These are phyloP conservation scores for Pseudochirops cupreus DNA, from an alignment of 2,797 vertebrate genomes.

Conservation along the genomic window DNA sequence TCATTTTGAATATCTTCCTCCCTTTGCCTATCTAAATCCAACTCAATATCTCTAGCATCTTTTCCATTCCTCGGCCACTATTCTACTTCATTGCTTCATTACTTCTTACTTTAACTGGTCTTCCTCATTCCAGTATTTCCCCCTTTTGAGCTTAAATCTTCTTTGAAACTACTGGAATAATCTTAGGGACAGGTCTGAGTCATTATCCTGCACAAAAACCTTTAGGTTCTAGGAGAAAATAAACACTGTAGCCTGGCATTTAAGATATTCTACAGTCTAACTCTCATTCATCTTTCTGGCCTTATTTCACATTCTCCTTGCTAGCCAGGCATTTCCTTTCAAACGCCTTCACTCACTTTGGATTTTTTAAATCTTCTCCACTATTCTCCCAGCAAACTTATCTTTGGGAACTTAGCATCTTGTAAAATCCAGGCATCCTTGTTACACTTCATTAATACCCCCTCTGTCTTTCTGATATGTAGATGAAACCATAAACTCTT, in stretches of 20 bases:
- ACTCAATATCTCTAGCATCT: not conserved
- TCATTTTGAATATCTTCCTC: not conserved
- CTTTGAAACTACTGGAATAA: not conserved
- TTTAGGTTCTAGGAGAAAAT: not conserved
- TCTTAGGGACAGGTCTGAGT: not conserved
- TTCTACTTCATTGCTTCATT: not conserved
- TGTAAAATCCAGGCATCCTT: not conserved
- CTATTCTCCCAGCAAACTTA: not conserved
- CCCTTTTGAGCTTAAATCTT: not conserved
- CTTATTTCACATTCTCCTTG: not conserved
- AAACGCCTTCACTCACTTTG: not conserved
- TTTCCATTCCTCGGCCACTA: not conserved
- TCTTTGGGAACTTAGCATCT: not conserved
- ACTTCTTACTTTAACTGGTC: not conserved
- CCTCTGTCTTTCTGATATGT: not conserved
- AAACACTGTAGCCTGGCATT: not conserved
- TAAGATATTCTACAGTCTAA: not conserved
- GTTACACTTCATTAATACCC: not conserved
- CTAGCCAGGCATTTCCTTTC: not conserved
- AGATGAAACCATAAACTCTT: not conserved
- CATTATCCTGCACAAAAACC: not conserved
- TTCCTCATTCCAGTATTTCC: not conserved
- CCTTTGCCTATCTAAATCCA: not conserved
- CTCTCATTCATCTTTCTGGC: not conserved
- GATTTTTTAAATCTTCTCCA: not conserved